Evolutionary conservation across 2,113 vertebrate genomes (phyloP).

Genomic region (Antechinus flavipes): DNA sequence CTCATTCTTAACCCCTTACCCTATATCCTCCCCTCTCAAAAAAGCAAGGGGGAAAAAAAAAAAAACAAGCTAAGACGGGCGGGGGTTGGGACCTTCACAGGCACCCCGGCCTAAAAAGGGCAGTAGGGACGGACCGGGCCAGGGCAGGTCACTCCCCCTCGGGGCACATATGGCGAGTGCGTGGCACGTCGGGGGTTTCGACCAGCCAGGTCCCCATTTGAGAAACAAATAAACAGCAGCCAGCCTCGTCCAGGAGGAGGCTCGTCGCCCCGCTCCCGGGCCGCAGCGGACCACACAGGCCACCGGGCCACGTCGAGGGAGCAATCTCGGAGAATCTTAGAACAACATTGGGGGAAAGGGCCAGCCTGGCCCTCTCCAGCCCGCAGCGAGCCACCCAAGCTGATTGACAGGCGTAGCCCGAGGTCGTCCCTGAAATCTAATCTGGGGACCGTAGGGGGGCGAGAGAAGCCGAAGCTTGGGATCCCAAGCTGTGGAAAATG

Average conservation of each 20-base stretch:
- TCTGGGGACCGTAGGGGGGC: neutral
- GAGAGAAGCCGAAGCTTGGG: neutral
- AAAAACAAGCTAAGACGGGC: neutral
- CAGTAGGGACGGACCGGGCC: neutral
- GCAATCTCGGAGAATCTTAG: constrained; percentile 53
- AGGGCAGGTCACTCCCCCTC: neutral
- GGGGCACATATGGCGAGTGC: constrained; percentile 46
- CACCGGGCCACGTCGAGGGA: constrained; percentile 1
- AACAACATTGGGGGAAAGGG: neutral
- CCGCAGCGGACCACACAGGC: constrained; percentile 71
- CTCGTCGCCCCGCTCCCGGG: neutral
- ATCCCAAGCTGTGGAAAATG: neutral
- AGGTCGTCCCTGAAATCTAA: neutral
- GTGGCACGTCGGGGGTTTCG: neutral
- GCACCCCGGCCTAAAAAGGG: neutral
- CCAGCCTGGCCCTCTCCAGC: neutral
- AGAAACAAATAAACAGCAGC: neutral
- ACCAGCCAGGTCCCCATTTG: constrained; percentile 15
- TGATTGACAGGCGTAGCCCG: neutral
- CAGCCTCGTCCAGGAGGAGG: neutral
- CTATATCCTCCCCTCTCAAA: neutral
- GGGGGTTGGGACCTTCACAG: neutral
- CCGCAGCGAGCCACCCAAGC: neutral
- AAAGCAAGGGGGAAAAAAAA: neutral
- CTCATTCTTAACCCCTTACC: neutral